These are phyloP conservation scores for Eristalis pertinax DNA, from an alignment of 2,888 invertebrate species.

Conservation along the genomic window DNA sequence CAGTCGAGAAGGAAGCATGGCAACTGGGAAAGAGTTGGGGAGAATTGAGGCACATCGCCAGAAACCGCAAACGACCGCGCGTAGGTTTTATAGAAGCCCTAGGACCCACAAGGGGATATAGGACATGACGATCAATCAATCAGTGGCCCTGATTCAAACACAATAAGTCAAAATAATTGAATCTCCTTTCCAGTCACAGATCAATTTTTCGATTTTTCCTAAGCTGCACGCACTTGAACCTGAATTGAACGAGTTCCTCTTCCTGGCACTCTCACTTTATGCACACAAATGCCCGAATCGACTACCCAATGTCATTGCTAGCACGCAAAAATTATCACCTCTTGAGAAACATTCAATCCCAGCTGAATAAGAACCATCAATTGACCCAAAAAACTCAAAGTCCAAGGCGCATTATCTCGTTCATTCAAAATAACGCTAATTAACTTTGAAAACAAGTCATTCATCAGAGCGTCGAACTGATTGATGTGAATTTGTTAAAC, in stretches of 20 bases:
- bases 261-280: neutral
- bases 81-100: too few relatives aligned
- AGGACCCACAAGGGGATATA: too few relatives aligned
- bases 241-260: neutral
- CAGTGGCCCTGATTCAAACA: too few relatives aligned
- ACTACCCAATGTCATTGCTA: neutral
- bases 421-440: neutral
- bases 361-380: neutral
- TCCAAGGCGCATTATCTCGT: neutral
- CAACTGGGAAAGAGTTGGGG: too few relatives aligned
- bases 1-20: too few relatives aligned
- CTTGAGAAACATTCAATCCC: neutral
- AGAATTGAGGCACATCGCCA: too few relatives aligned
- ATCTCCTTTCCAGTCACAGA: neutral
- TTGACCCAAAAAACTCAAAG: neutral
- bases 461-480: neutral
- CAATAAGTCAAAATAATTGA: too few relatives aligned
- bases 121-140: too few relatives aligned
- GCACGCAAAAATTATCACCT: neutral
- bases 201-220: neutral
- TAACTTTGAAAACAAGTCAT: neutral
- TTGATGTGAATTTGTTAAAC: neutral
- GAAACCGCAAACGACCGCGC: too few relatives aligned
- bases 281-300: neutral
- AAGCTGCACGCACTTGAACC: neutral